Base-by-base conservation (phyloP, 2,113 vertebrate genomes). In the Bufo gargarizans region DNA sequence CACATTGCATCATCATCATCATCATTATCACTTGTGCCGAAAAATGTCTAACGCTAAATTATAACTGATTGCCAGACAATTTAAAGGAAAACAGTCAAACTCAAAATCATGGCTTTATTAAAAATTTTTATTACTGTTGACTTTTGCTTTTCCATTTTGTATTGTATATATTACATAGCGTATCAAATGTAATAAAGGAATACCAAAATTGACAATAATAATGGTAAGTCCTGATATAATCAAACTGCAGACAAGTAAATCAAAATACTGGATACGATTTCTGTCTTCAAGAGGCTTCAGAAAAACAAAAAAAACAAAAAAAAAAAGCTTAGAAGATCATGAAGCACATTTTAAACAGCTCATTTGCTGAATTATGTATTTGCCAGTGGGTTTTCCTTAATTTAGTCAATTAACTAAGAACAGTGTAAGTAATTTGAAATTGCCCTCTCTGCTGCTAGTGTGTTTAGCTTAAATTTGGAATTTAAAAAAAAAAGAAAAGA, bases 61-160 rank as follows among this genome's bases (percentile, higher is more conserved):
- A 90, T 91, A 90, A 92, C 90, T 92, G 90, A 93, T 93, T 94
- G 91, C 86, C 91, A 92, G 86, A 93, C 91, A 93, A 90, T 94
- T 94, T 92, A 85, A 89, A 82, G 56, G 58, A 90, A 86, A 77
- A 82, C 72, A 33, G 33, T 33, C 33, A 33, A 76, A 33, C 33
- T 65, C 17, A 13, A 63, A 58, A 50, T 20, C 12, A 4, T 17
- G 55, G 22, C 14, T 58, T 43, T 59, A 13, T 9, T 17, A n/a
- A n/a, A n/a, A n/a, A 2, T 4, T 72, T 79, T 74, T 74, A 47
- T 45, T 72, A 72, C 69, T 72, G 11, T 55, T 3, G 12, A 22
- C 33, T 55, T 55, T 19, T 69, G 11, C 9, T n/a, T 82, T 59
- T 0, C 8, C 6, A 20, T 55, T 8, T 58, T 0, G 22, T 79